These are phyloP conservation scores for Grallaria varia DNA, from an alignment of 2,113 vertebrate genomes.

Conservation along the genomic window DNA sequence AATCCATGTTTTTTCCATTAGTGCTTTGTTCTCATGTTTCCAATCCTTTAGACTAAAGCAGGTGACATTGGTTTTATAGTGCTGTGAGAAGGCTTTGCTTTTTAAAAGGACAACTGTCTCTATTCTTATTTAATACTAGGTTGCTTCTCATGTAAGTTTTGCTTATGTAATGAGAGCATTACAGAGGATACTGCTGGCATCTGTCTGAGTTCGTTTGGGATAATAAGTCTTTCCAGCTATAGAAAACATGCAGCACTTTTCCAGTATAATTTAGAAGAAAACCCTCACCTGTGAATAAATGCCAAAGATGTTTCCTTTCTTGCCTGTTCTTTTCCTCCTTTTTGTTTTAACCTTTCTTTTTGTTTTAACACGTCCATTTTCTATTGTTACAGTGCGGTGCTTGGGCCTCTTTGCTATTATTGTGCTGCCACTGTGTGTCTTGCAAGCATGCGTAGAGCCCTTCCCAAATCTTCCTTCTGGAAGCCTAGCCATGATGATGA, in stretches of 20 bases:
- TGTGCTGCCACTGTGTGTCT: background rate
- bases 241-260: background rate
- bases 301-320: background rate
- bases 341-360: accelerated
- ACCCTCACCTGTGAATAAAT: background rate
- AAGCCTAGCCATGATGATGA: no score
- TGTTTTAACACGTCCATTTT: background rate
- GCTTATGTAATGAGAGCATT: background rate
- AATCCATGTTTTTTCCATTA: background rate
- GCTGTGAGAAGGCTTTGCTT: background rate
- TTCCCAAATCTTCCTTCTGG: no score
- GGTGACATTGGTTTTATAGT: background rate
- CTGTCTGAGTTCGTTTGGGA: background rate
- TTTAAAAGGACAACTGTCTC: background rate
- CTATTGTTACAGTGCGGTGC: background rate
- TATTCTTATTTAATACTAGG: background rate
- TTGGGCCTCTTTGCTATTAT: background rate
- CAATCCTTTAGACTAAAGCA: background rate
- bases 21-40: background rate
- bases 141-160: background rate
- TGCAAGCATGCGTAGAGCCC: no score
- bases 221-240: background rate
- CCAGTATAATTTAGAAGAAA: background rate
- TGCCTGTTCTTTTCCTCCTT: background rate
- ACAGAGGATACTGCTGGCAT: background rate